A percentile compares a stretch with the other conserved stretches of the same genome.
Conservation (phyloP, 2,797 vertebrate species). For the Lateolabrax maculatus region DNA sequence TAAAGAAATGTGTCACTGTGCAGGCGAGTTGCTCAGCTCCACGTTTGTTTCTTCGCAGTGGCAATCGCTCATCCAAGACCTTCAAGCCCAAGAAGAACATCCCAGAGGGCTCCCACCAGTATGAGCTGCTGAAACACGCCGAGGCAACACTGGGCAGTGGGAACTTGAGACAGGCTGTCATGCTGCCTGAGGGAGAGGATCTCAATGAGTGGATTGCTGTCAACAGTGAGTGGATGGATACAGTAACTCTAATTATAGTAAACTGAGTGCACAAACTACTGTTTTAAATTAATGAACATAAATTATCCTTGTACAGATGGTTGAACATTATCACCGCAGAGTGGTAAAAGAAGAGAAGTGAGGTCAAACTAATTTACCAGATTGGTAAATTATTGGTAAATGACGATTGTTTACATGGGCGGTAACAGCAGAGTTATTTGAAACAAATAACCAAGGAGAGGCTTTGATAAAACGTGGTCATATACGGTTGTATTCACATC, state of each 20-base stretch:
- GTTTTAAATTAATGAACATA: conserved; percentile 7
- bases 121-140: conserved; percentile 95
- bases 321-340: neutral
- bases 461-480: neutral
- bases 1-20: neutral
- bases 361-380: neutral
- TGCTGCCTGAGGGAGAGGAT: conserved; percentile 96
- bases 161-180: conserved; percentile 95
- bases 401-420: neutral
- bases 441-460: neutral
- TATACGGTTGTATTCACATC: neutral
- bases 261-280: neutral
- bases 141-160: conserved; percentile 96
- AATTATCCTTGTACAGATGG: neutral
- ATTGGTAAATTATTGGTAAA: neutral
- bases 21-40: conserved; percentile 14
- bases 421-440: neutral
- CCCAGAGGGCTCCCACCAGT: conserved; percentile 96
- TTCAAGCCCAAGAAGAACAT: conserved; percentile 99
- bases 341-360: neutral
- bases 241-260: neutral
- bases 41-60: conserved; percentile 75
- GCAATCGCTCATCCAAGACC: conserved; percentile 95
- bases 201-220: conserved; percentile 99
- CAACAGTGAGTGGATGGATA: conserved; percentile 89